Percentiles rank a stretch among this genome's conserved stretches.
phyloP scores from a whole-genome alignment of 2,113 vertebrate species.

The Hypanus sabinus region DNA sequence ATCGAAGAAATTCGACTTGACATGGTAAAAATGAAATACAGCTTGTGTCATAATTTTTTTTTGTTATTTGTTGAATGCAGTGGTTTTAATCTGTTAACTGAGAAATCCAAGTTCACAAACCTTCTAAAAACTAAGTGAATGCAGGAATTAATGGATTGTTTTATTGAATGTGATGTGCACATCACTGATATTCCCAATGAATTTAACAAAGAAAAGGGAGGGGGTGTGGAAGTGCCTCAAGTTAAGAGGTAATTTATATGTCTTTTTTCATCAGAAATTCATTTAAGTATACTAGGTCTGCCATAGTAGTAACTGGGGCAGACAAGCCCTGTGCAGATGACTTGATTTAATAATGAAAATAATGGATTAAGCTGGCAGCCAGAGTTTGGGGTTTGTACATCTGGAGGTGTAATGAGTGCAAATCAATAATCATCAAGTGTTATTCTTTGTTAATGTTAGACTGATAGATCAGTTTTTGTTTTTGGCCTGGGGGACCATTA shows the following conservation, averaged over 20 bases:
- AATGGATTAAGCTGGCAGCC: conserved; percentile 67
- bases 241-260: conserved; percentile 80
- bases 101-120: conserved; percentile 55
- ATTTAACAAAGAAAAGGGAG: conserved; percentile 21
- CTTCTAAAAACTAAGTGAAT: conserved; percentile 41
- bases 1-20: conserved; percentile 67
- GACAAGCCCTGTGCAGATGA: conserved; percentile 68
- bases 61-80: conserved; percentile 56
- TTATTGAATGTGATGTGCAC: conserved; percentile 30
- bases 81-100: conserved; percentile 55
- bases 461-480: conserved; percentile 85
- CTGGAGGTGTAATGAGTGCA: conserved; percentile 58
- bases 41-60: conserved; percentile 74
- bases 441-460: conserved; percentile 86
- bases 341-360: conserved; percentile 75
- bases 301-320: conserved; percentile 66
- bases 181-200: conserved; percentile 28
- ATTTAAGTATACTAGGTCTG: conserved; percentile 64
- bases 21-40: conserved; percentile 68
- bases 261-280: conserved; percentile 65
- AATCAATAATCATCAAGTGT: conserved; percentile 77
- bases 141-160: conserved; percentile 24
- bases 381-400: conserved; percentile 50
- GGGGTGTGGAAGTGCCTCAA: conserved; percentile 61
- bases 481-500: conserved; percentile 90